phyloP scores from a whole-genome alignment of 1,140 invertebrate genomes.

The Drosophila kanapiae region DNA sequence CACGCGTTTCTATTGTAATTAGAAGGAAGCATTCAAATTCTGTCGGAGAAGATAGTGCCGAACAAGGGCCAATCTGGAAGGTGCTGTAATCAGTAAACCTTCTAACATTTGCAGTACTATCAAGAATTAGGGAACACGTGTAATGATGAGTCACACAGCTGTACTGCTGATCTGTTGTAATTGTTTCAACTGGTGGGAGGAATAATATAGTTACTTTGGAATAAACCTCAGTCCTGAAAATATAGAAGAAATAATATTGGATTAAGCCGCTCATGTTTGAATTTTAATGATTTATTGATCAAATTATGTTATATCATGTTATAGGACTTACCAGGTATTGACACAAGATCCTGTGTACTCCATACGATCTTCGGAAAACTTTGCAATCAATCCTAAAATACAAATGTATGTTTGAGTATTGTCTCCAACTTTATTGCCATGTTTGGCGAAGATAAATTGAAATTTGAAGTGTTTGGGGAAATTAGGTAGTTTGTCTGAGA shows the following conservation, averaged over 20 bases:
- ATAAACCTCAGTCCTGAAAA: background rate
- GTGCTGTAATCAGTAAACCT: background rate
- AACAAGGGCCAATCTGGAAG: slow-evolving; percentile 21
- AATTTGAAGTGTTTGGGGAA: slow-evolving; percentile 40
- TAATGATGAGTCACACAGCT: slow-evolving; percentile 10
- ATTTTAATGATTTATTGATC: no score
- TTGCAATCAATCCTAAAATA: background rate
- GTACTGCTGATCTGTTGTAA: background rate
- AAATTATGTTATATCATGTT: background rate
- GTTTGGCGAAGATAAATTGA: slow-evolving; percentile 29
- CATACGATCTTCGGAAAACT: background rate
- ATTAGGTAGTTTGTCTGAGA: slow-evolving; percentile 52
- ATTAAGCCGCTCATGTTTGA: no score
- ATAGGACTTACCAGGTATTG: background rate
- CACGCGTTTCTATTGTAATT: slow-evolving; percentile 37
- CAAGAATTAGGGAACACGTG: slow-evolving; percentile 31
- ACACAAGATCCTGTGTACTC: no score
- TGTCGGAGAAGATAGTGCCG: slow-evolving; percentile 5
- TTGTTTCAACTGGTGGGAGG: background rate
- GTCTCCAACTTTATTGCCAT: slow-evolving; percentile 9
- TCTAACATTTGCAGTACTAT: background rate
- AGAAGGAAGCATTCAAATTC: slow-evolving; percentile 31
- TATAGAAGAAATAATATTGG: background rate
- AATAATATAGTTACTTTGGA: background rate
- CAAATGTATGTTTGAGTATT: background rate